phyloP scores from a whole-genome alignment of 2,797 vertebrate species.

The Arctocebus calabarensis region DNA sequence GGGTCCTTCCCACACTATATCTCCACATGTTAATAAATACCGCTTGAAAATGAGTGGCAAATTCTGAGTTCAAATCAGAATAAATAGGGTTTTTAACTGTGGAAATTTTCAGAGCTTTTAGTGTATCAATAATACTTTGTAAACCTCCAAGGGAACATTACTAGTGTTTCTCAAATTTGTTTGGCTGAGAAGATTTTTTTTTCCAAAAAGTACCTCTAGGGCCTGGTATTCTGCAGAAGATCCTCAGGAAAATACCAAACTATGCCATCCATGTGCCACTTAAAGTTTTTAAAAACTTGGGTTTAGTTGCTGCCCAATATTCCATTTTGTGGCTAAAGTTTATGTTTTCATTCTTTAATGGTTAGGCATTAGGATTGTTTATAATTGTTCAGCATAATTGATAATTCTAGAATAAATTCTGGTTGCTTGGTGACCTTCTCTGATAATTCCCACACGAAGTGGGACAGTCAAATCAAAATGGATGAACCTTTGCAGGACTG shows the following conservation, averaged over 20 bases:
- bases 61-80: slow-evolving; percentile 35
- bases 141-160: background rate
- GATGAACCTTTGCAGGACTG: background rate
- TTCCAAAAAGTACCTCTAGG: background rate
- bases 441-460: background rate
- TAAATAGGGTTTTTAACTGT: background rate
- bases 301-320: background rate
- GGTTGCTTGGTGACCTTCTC: background rate
- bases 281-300: background rate
- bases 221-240: background rate
- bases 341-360: background rate
- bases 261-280: background rate
- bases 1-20: background rate
- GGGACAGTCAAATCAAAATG: background rate
- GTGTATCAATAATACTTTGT: background rate
- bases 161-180: background rate
- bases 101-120: background rate
- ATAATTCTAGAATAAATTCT: slow-evolving; percentile 18
- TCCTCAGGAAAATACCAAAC: background rate
- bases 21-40: background rate
- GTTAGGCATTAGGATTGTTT: background rate
- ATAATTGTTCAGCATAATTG: background rate
- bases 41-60: background rate
- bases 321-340: background rate
- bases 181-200: slow-evolving; percentile 31